Evolutionary conservation across 2,113 vertebrate species (phyloP).

Genomic region (Loxodonta africana): DNA sequence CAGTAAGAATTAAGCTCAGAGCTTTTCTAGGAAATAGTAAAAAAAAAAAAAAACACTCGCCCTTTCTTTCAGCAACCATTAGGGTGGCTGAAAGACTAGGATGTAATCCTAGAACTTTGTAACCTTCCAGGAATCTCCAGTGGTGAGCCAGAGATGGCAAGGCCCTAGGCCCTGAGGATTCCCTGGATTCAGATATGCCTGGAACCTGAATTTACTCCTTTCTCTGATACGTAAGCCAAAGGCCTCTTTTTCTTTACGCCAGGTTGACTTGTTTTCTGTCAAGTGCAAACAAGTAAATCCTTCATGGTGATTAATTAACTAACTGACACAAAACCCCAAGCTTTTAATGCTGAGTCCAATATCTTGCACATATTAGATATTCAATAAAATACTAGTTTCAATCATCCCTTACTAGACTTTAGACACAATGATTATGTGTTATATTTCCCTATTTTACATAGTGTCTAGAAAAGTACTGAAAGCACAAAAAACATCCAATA

Average conservation of each 20-base stretch:
- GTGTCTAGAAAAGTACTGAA: not conserved
- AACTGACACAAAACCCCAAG: not conserved
- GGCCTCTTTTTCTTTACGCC: not conserved
- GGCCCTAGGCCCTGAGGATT: fast-evolving
- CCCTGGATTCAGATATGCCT: not conserved
- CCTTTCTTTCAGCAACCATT: not conserved
- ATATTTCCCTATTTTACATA: not conserved
- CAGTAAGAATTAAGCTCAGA: not conserved
- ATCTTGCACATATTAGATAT: not conserved
- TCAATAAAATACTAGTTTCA: not conserved
- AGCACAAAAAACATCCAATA: not conserved
- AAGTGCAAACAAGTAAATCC: not conserved
- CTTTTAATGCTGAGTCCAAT: not conserved
- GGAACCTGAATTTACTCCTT: not conserved
- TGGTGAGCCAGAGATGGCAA: not conserved
- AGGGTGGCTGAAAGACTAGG: not conserved
- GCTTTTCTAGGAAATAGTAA: not conserved
- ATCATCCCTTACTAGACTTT: not conserved
- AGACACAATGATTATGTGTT: not conserved
- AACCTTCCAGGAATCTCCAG: fast-evolving
- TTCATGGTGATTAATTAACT: not conserved
- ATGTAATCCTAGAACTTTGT: not conserved
- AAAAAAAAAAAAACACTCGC: not conserved
- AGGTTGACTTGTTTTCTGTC: not conserved
- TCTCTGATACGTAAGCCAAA: not conserved